Evolutionary conservation across 2,888 invertebrate species (phyloP).

Genomic region (Rotaria magnacalcarata): DNA sequence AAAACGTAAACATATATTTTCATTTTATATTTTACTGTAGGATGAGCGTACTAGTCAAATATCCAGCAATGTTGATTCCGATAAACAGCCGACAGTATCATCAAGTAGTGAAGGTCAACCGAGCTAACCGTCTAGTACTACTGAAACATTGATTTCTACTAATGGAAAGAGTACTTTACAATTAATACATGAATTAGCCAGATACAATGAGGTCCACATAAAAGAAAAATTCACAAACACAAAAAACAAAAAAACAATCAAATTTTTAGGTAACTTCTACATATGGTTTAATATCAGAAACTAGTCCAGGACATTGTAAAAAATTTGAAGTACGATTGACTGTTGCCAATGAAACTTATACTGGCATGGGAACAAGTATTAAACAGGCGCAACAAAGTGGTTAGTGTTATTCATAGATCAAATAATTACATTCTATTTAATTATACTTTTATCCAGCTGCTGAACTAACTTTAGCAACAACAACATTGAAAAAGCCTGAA

Average conservation of each 20-base stretch:
- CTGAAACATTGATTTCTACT: background rate
- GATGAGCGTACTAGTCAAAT: background rate
- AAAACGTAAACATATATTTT: background rate
- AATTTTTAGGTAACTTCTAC: background rate
- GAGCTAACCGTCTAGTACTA: background rate
- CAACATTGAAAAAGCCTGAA: slow-evolving; percentile 14
- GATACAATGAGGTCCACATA: background rate
- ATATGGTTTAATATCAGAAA: background rate
- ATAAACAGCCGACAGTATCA: background rate
- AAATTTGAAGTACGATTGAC: slow-evolving; percentile 25
- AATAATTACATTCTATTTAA: too few relatives aligned
- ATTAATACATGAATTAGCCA: slow-evolving; percentile 11
- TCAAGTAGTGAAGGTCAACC: background rate
- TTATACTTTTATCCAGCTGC: background rate
- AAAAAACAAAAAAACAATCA: fast-evolving
- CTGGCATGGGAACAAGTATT: background rate
- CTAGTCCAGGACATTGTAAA: background rate
- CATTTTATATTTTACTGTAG: background rate
- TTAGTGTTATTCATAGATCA: background rate
- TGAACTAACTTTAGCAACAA: background rate
- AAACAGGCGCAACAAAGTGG: slow-evolving; percentile 26
- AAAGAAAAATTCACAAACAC: too few relatives aligned
- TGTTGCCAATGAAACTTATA: background rate
- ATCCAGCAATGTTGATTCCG: background rate
- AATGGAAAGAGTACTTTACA: background rate